Evolutionary conservation across 2,797 vertebrate genomes (phyloP), one percentile per base, ranked within the genome.

Genomic region (Molossus alvarezi): DNA sequence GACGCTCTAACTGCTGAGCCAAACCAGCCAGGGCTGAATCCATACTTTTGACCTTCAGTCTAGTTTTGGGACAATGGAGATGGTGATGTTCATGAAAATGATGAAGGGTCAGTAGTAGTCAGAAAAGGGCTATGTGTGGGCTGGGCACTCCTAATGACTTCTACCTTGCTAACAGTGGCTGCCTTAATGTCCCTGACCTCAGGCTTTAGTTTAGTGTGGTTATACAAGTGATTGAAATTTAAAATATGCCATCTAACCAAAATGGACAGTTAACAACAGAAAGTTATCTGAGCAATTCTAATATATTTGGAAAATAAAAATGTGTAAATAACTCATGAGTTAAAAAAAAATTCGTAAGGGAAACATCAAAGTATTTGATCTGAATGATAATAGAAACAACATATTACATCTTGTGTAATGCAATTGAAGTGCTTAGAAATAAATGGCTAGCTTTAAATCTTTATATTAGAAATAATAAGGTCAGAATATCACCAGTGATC

Each of bases 401-500:
- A 11, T 72, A 51, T 57, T 85, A 73, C 17, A 94, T 33, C 21
- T 25, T 94, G 29, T 41, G 21, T 80, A 75, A 80, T 80, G 29
- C 29, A 93, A 5, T 25, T 64, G 9, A 76, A 88, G 37, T 93
- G 8, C 41, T 76, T 93, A 69, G 62, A 94, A 87, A 69, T 75
- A 85, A 91, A 89, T 21, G 45, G 18, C 53, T 48, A 76, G 41
- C n/a, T 73, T 95, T 91, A 93, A 72, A 57, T 92, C 60, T 4
- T 85, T 81, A 45, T 23, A 62, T 94, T 95, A 84, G 53, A 27
- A 77, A 65, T 80, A 67, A 51, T 57, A 64, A 80, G 21, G 21
- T 57, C 7, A 92, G 51, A 64, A 62, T 65, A 65, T n/a, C n/a
- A 58, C 71, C 41, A 95, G 53, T 76, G 9, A 57, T 71, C 60